A percentile compares a stretch with the other conserved stretches of the same genome.
These are phyloP conservation scores for Drosophila multiciliata DNA, from an alignment of 2,888 invertebrate genomes.

Conservation along the genomic window DNA sequence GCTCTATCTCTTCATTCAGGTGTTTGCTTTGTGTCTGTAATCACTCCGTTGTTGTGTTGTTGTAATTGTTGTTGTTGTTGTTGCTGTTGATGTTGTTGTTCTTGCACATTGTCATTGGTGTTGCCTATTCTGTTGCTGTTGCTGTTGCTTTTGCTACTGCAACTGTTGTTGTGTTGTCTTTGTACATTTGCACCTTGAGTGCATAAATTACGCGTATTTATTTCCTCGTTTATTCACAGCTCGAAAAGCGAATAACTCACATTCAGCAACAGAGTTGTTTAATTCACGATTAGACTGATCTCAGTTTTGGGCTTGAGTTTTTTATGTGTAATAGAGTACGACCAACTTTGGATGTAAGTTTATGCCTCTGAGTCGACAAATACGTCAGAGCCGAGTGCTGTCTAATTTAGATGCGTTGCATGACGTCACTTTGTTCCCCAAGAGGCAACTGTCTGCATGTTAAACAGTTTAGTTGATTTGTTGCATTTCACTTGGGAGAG, in stretches of 20 bases:
- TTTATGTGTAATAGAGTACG: background rate
- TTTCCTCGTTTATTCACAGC: slow-evolving; percentile 52
- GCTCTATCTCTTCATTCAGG: slow-evolving; percentile 9
- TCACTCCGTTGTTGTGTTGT: slow-evolving; percentile 64
- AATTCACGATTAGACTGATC: background rate
- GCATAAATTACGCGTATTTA: slow-evolving; percentile 62
- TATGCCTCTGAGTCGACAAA: background rate
- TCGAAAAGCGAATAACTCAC: slow-evolving; percentile 9
- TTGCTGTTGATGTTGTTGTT: slow-evolving; percentile 25
- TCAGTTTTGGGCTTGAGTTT: background rate
- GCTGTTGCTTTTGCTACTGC: slow-evolving; percentile 2
- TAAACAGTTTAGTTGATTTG: slow-evolving; percentile 8
- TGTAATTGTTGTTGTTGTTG: slow-evolving; percentile 22
- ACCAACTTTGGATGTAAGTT: background rate
- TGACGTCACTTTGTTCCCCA: slow-evolving; percentile 9
- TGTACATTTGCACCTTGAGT: slow-evolving; percentile 49
- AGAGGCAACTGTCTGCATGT: slow-evolving; percentile 28
- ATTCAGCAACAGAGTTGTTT: background rate
- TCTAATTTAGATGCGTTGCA: slow-evolving; percentile 12
- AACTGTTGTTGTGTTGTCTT: slow-evolving; percentile 22
- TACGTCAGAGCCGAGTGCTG: slow-evolving; percentile 15
- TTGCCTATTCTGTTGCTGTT: slow-evolving; percentile 23
- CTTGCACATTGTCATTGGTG: slow-evolving; percentile 39
- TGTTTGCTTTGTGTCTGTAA: slow-evolving; percentile 60
- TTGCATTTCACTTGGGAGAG: background rate